Evolutionary conservation across 1,140 invertebrate species (phyloP).

Genomic region (Tyrophagus putrescentiae): DNA sequence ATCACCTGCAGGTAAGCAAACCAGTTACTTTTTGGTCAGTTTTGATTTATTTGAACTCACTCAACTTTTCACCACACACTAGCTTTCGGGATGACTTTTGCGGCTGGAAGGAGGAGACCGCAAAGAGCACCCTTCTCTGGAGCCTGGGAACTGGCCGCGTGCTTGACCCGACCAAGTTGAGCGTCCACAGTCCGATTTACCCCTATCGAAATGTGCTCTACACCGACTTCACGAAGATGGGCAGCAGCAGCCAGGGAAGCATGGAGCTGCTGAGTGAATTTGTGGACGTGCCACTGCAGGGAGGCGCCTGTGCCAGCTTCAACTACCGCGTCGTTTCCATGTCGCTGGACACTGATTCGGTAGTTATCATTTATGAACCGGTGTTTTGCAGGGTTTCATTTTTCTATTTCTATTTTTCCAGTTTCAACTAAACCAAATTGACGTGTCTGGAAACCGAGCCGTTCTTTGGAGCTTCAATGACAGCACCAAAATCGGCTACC

Average conservation of each 20-base stretch:
- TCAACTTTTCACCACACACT: too few species aligned
- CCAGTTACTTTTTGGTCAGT: too few species aligned
- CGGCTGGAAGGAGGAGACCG: conserved; percentile 3
- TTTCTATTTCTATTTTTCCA: too few species aligned
- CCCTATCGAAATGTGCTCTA: not conserved
- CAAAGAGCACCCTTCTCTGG: not conserved
- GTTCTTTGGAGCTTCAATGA: not conserved
- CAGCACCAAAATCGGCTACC: not conserved
- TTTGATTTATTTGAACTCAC: too few species aligned
- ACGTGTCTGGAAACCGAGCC: not conserved
- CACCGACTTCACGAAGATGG: not conserved
- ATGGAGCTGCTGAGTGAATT: not conserved
- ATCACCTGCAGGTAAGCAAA: not conserved
- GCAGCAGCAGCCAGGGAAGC: not conserved
- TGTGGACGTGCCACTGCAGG: not conserved
- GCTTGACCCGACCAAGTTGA: not conserved
- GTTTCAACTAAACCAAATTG: too few species aligned
- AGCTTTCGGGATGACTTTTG: not conserved
- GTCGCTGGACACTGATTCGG: not conserved
- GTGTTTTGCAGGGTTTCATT: too few species aligned
- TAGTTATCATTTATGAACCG: not conserved
- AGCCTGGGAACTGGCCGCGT: not conserved
- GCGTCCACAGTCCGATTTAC: not conserved
- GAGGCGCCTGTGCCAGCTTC: not conserved
- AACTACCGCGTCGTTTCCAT: not conserved